Base-by-base conservation (phyloP, 1,140 invertebrate species). In the Oppia nitens region DNA sequence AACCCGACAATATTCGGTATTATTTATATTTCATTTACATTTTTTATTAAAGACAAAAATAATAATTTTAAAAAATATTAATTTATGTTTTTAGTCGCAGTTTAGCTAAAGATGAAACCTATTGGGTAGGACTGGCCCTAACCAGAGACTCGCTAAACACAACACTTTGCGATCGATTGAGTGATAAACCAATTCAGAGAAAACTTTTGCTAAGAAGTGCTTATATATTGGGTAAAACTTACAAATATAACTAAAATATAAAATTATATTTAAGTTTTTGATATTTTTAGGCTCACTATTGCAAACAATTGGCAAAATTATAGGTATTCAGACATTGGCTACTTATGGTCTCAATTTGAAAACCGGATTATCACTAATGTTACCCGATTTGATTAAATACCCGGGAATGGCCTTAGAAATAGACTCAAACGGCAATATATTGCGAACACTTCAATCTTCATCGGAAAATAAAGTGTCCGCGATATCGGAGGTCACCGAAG, bases 1-100 rank as follows among this genome's bases (percentile, higher is more conserved):
- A 76, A 6, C 83, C 85, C 20, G 87, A 92, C 69, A 90, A 88
- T 69, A 69, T 89, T 32, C 76, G 82, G 47, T 70, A 71, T 0
- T 81, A 82, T n/a, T 40, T 40, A 40, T 40, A 66, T 77, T 74
- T 24, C 69, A 27, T 50, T n/a, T 9, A 40, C 6, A 40, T 17
- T 40, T 40, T 40, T 9, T 40, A 17, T 40, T 9, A 6, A 40
- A 40, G 6, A 40, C 32, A 40, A 17, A 9, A 9, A 6, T 9
- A 40, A 40, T 40, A 26, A 28, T 9, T 28, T 54, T 54, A 9
- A 28, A 54, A 45, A 26, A 27, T 54, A 54, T 21, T 12, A 11
- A 29, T 54, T n/a, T 25, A 6, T 11, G 28, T 54, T 23, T 21
- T 49, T 49, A 17, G 56, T 6, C 17, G 56, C 48, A 57, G 47